phyloP scores from a whole-genome alignment of 2,888 invertebrate genomes.

The Melinopterus prodromus region DNA sequence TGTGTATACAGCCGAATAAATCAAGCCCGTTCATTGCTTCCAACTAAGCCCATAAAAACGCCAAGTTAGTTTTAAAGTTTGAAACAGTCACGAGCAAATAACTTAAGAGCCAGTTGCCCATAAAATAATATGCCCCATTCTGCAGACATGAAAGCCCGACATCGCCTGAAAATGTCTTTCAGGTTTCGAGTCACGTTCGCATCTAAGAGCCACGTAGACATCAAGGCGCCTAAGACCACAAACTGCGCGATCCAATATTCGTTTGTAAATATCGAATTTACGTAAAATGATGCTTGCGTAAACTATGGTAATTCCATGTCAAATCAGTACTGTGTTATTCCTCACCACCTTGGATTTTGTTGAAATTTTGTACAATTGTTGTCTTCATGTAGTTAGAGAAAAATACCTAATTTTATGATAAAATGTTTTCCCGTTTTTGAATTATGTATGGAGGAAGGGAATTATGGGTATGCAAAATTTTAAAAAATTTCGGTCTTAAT shows the following conservation, averaged over 20 bases:
- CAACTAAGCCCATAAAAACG: not conserved
- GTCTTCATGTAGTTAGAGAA: too few relatives aligned
- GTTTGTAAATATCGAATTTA: not conserved
- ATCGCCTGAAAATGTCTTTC: not conserved
- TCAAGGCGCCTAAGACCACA: not conserved
- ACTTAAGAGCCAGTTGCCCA: not conserved
- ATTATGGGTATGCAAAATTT: too few relatives aligned
- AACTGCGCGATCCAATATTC: not conserved
- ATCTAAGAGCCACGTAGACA: not conserved
- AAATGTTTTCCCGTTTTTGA: too few relatives aligned
- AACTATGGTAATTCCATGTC: too few relatives aligned
- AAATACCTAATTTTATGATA: too few relatives aligned
- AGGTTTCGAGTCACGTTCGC: not conserved
- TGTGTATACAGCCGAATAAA: not conserved
- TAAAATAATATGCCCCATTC: constrained; percentile 4
- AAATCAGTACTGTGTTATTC: too few relatives aligned
- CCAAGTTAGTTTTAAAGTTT: not conserved
- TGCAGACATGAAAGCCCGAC: not conserved
- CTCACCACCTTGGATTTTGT: too few relatives aligned
- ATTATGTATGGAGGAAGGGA: too few relatives aligned
- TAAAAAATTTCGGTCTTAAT: too few relatives aligned
- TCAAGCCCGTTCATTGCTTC: not conserved
- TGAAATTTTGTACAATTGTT: too few relatives aligned
- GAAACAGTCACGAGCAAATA: not conserved
- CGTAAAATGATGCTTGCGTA: not conserved